Base-by-base conservation (phyloP, 2,888 invertebrate genomes). In the Oithona nana region DNA sequence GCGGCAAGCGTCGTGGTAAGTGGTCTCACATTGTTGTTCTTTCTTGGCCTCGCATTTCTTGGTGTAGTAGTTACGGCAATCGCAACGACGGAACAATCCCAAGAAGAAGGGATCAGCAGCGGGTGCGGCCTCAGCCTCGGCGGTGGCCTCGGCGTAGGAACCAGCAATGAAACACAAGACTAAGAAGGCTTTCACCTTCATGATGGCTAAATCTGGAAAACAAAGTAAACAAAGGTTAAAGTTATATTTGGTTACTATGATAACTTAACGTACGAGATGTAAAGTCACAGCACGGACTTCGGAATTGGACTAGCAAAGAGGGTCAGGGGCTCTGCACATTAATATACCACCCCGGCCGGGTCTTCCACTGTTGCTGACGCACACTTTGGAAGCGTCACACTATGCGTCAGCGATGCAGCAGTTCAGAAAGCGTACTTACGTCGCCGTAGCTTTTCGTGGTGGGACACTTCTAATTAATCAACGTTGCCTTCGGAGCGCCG, bases 31-130 rank as follows among this genome's bases (percentile, higher is more conserved):
- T 11, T 24, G 22, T 30, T 57, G 1, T 28, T 57, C 31, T 20
- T 31, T 28, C n/a, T n/a, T 31, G n/a, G 29, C 1, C 22, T 31
- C 31, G 39, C 57, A 57, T 28, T 20, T n/a, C 31, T 57, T 57
- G 30, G 31, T 31, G 57, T 57, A 57, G 57, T 57, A 57, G 39
- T 57, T 28, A 4, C 57, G 29, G 57, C 57, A 57, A 22, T 30
- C 57, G 22, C 57, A 57, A 16, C 54, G 20, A 26, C 26, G 20
- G 56, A 56, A 11, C 1, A n/a, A 3, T n/a, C 28, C 31, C 30
- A 57, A 29, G 39, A 57, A 57, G 30, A 57, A 28, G 31, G 57
- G 30, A 13, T 57, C 57, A 2, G 57, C 31, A 29, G 20, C 57
- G 22, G 57, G 28, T 11, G 30, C 20, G 24, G 51, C 54, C 54